Evolutionary conservation across 2,888 invertebrate genomes (phyloP).

Genomic region (Dorcus parallelipipedus): DNA sequence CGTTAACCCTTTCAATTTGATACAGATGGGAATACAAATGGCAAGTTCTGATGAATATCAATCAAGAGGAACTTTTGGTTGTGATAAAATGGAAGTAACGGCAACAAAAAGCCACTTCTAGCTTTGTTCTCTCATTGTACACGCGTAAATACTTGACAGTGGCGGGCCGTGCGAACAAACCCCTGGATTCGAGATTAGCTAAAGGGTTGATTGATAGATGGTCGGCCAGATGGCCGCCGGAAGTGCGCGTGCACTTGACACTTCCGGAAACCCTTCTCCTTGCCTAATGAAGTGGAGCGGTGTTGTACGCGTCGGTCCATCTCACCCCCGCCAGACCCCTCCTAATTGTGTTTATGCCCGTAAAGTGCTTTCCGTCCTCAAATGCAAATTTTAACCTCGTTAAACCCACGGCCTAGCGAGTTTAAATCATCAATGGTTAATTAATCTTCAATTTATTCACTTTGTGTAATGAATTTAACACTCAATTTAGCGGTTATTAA

Average conservation of each 20-base stretch:
- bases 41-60: neutral
- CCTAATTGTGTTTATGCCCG: constrained; percentile 51
- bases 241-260: constrained; percentile 47
- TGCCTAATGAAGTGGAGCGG: constrained; percentile 34
- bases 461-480: constrained; percentile 53
- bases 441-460: constrained; percentile 56
- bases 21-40: no score
- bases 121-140: constrained; percentile 5
- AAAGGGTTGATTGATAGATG: constrained; percentile 34
- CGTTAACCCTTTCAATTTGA: no score
- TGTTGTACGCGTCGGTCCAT: constrained; percentile 27
- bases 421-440: constrained; percentile 55
- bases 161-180: constrained; percentile 18
- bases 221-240: constrained; percentile 36
- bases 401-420: constrained; percentile 51
- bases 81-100: neutral
- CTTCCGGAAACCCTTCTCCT: constrained; percentile 42
- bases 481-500: constrained; percentile 58
- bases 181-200: constrained; percentile 21
- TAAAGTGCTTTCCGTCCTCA: constrained; percentile 54
- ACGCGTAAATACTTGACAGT: constrained; percentile 2
- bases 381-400: constrained; percentile 55
- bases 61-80: neutral
- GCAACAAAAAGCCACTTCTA: constrained; percentile 6
- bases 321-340: constrained; percentile 29